These are phyloP conservation scores for Periplaneta americana DNA, from an alignment of 1,140 invertebrate species.

Conservation along the genomic window DNA sequence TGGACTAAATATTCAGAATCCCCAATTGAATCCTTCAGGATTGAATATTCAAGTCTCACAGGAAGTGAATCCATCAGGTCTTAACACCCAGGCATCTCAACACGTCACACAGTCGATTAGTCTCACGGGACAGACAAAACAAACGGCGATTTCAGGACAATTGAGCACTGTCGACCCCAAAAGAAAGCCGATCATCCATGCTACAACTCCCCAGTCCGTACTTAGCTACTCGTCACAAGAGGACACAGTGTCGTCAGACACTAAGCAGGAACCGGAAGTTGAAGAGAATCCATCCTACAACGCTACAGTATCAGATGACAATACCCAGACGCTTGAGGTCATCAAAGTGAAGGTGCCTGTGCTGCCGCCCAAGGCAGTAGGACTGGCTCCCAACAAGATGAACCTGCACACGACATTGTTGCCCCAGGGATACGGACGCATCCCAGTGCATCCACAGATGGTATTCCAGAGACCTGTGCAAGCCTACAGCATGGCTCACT, in stretches of 20 bases:
- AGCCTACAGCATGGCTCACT: neutral
- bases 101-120: neutral
- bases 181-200: neutral
- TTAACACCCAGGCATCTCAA: neutral
- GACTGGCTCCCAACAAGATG: neutral
- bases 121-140: neutral
- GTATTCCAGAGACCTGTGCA: constrained; percentile 8
- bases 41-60: neutral
- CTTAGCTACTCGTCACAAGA: neutral
- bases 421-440: neutral
- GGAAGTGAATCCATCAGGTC: neutral
- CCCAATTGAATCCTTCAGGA: too few species aligned
- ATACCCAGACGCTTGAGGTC: neutral
- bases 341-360: neutral
- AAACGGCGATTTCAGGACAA: neutral
- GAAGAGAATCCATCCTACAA: neutral
- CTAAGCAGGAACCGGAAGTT: neutral
- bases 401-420: neutral
- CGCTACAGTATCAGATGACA: neutral
- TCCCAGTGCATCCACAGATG: constrained; percentile 2
- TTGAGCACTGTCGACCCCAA: neutral
- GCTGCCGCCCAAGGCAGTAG: neutral
- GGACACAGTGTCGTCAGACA: too few species aligned
- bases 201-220: neutral
- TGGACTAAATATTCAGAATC: neutral